A percentile compares a stretch with the other conserved stretches of the same genome.
Evolutionary conservation across 2,113 vertebrate genomes (phyloP).

Genomic region (Campylorhamphus procurvoides): DNA sequence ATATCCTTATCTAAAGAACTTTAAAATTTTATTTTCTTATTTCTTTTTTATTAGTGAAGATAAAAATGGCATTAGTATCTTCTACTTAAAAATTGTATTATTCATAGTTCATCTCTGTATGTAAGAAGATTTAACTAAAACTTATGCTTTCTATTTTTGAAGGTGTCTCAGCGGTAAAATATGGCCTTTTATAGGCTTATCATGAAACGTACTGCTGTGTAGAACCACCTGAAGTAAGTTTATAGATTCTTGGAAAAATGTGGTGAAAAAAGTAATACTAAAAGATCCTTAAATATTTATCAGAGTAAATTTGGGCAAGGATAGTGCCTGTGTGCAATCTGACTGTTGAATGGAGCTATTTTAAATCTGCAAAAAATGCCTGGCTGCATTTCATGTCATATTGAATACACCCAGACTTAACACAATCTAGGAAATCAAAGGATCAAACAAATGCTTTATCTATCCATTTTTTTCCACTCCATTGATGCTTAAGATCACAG

Average conservation of each 20-base stretch:
- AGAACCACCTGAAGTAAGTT: neutral
- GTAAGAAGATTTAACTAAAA: neutral
- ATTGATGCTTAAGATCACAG: neutral
- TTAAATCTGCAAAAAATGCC: neutral
- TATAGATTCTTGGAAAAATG: neutral
- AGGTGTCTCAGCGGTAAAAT: neutral
- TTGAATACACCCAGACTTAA: neutral
- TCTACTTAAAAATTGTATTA: neutral
- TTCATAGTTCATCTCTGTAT: neutral
- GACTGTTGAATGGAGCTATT: neutral
- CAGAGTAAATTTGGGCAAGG: neutral
- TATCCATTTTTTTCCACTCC: neutral
- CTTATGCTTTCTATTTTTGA: neutral
- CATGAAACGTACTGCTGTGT: neutral
- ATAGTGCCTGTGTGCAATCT: neutral
- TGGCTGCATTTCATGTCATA: neutral
- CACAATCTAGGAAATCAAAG: neutral
- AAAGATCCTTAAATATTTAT: neutral
- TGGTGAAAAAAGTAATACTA: neutral
- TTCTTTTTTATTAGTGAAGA: conserved; percentile 63
- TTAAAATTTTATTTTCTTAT: conserved; percentile 73
- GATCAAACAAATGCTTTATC: neutral
- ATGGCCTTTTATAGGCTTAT: neutral
- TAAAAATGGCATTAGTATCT: conserved; percentile 47
- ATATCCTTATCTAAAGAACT: conserved; percentile 50